Evolutionary conservation across 2,113 vertebrate genomes (phyloP).

Genomic region (Nyctereutes procyonoides): DNA sequence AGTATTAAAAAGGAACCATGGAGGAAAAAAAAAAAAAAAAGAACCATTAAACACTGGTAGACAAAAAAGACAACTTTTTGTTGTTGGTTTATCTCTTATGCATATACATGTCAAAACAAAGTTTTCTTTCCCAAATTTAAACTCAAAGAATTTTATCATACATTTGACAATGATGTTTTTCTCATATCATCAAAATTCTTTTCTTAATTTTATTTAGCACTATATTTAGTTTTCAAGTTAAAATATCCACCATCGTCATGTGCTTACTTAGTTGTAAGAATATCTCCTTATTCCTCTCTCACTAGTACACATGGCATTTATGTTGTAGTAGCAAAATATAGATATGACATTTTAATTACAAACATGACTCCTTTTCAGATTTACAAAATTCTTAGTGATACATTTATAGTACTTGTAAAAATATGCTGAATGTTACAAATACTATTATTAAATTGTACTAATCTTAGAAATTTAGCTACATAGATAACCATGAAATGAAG

Average conservation of each 20-base stretch:
- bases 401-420: slow-evolving; percentile 2
- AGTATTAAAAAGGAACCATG: slow-evolving; percentile 31
- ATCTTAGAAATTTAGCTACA: background rate
- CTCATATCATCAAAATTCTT: slow-evolving; percentile 15
- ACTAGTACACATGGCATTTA: background rate
- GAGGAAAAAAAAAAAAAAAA: background rate
- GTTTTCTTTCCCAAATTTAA: background rate
- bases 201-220: background rate
- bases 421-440: background rate
- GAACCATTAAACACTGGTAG: background rate
- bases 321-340: background rate
- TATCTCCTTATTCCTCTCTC: background rate
- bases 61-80: background rate
- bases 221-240: background rate
- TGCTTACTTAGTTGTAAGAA: background rate
- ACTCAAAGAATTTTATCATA: background rate
- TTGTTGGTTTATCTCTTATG: slow-evolving; percentile 1
- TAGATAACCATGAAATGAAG: background rate
- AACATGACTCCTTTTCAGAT: background rate
- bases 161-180: background rate
- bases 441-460: background rate
- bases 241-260: background rate
- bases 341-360: background rate
- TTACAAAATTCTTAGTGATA: slow-evolving; percentile 8
- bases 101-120: background rate